Conservation (phyloP, 1,140 invertebrate genomes). For the Drosophila arizonae region DNA sequence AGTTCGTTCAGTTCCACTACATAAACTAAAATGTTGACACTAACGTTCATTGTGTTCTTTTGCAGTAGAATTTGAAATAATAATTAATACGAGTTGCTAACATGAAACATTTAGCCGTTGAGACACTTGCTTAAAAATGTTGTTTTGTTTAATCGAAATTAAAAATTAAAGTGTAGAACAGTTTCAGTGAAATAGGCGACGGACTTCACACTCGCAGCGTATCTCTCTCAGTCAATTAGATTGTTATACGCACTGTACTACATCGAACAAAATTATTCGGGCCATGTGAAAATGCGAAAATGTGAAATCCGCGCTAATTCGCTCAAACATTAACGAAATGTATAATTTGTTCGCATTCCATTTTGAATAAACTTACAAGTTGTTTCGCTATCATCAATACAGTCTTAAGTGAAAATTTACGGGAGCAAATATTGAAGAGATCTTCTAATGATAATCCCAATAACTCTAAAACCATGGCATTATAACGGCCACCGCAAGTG, state of each 20-base stretch:
- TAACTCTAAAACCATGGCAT: conserved; percentile 91
- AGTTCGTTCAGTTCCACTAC: conserved; percentile 44
- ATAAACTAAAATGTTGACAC: conserved; percentile 57
- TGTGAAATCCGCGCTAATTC: conserved; percentile 37
- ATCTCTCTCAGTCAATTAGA: not conserved
- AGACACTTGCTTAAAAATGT: conserved; percentile 67
- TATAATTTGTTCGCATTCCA: conserved; percentile 20
- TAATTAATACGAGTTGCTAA: conserved; percentile 52
- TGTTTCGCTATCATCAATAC: conserved; percentile 92
- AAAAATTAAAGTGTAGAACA: conserved; percentile 23
- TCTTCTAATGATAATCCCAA: conserved; percentile 92
- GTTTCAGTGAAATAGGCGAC: conserved; percentile 22
- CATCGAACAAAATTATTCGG: not conserved
- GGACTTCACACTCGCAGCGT: conserved; percentile 22
- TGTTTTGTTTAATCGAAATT: conserved; percentile 46
- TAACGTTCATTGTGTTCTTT: conserved; percentile 69
- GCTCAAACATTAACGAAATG: conserved; percentile 34
- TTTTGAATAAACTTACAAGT: conserved; percentile 81
- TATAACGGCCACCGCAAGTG: conserved; percentile 92
- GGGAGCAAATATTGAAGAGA: conserved; percentile 90
- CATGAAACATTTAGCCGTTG: conserved; percentile 64
- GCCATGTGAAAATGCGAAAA: conserved; percentile 31
- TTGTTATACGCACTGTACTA: not conserved
- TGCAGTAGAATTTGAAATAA: conserved; percentile 14
- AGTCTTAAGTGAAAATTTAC: conserved; percentile 91